Evolutionary conservation across 2,113 vertebrate genomes (phyloP).

Genomic region (Delphinapterus leucas): DNA sequence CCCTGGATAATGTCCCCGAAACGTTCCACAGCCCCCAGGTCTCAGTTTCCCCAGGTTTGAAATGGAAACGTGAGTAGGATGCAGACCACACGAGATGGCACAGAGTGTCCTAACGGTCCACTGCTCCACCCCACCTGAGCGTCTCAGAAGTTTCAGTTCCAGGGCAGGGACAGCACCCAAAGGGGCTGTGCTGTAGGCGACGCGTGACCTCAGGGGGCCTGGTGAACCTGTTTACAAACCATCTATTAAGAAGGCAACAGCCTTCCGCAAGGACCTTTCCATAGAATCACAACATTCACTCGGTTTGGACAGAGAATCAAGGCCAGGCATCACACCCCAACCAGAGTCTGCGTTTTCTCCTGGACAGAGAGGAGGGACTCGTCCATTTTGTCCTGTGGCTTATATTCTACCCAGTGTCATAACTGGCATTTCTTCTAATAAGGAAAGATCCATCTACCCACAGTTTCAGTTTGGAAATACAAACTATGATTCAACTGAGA

Average conservation of each 20-base stretch:
- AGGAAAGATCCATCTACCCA: not conserved
- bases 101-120: not conserved
- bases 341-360: not conserved
- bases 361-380: not conserved
- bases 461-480: not conserved
- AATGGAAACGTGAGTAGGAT: not conserved
- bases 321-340: not conserved
- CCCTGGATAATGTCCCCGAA: not conserved
- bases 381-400: accelerated
- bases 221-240: not conserved
- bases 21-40: not conserved
- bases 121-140: not conserved
- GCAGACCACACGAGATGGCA: not conserved
- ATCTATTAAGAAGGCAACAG: not conserved
- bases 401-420: not conserved
- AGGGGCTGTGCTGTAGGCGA: not conserved
- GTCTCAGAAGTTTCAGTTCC: not conserved
- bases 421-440: not conserved
- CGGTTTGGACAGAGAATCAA: not conserved
- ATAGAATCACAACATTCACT: not conserved
- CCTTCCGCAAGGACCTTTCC: not conserved
- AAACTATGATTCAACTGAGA: not conserved
- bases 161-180: not conserved
- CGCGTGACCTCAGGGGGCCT: accelerated
- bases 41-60: not conserved